These are phyloP conservation scores for Gymnosoma rotundatum DNA, from an alignment of 2,888 invertebrate species.

Conservation along the genomic window DNA sequence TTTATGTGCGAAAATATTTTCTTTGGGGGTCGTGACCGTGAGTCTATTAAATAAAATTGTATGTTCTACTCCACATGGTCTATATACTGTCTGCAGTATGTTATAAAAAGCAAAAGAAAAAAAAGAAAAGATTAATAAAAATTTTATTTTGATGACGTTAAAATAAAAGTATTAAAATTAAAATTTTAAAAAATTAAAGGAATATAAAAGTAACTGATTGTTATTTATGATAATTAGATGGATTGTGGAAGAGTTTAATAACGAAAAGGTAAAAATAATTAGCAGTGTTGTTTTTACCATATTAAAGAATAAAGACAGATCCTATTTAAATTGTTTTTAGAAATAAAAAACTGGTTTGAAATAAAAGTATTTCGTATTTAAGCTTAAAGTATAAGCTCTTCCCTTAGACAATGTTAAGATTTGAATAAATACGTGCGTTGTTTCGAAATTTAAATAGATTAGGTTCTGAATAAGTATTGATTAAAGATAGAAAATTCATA, in stretches of 20 bases:
- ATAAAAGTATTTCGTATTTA: no score
- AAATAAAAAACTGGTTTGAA: no score
- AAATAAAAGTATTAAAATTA: conserved; percentile 17
- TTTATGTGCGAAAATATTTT: conserved; percentile 80
- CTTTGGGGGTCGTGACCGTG: conserved; percentile 69
- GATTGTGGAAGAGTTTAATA: neutral
- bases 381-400: no score
- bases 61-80: conserved; percentile 46
- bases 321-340: no score
- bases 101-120: neutral
- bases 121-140: conserved; percentile 18
- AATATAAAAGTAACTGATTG: conserved; percentile 44
- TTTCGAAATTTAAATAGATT: no score
- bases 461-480: no score
- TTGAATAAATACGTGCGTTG: no score
- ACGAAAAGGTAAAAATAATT: neutral
- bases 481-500: no score
- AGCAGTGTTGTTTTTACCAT: no score
- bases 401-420: no score
- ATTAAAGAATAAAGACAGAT: no score
- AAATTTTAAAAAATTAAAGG: conserved; percentile 11
- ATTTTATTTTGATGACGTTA: neutral
- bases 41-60: conserved; percentile 68
- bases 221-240: conserved; percentile 43
- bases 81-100: conserved; percentile 30